Base-by-base conservation (phyloP, 92 coral and sea anemone genomes). In the Parazoanthus darwini region DNA sequence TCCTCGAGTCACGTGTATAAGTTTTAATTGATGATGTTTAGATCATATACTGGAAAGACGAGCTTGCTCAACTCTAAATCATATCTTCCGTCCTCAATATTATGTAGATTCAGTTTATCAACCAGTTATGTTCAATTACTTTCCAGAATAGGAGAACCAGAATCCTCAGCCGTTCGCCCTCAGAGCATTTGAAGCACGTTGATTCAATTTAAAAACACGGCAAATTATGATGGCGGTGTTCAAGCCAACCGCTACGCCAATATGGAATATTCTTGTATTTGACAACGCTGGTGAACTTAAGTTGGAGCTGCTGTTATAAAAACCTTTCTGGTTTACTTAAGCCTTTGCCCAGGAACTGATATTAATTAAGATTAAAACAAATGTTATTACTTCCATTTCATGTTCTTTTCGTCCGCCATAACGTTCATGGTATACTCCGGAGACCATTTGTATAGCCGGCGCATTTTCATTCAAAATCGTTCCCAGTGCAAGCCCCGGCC, bases 371-470 rank as follows among this genome's bases (percentile, higher is more conserved):
- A 56, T 50, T 16, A 29, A 29, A 29, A 26, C 36, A 18, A 80
- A 11, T 54, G 13, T 25, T 50, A 11, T 5, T 39, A n/a, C 1
- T 2, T 22, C 0, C 13, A 23, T 5, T 25, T 1, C 3, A 22
- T 79, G 39, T 51, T 9, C 20, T 56, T 46, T 26, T 39, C 9
- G 68, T 29, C 72, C 85, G 85, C 85, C 85, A 80, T 80, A 7
- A 18, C 26, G 85, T 4, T 29, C 37, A 54, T 11, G n/a, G n/a
- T 33, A 80, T 79, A 51, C 42, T 3, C 70, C 83, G 83, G 70
- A 79, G 66, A 79, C 83, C 83, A 10, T 22, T 79, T 25, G 66
- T 79, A 48, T 36, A 23, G 83, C 68, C 10, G 83, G 83, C 83
- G 66, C 66, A 79, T 15, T 48, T n/a, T 54, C 59, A 14, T 54